Evolutionary conservation across 1,140 invertebrate genomes (phyloP), one percentile per base, ranked within the genome.

Genomic region (Hylaeus anthracinus): DNA sequence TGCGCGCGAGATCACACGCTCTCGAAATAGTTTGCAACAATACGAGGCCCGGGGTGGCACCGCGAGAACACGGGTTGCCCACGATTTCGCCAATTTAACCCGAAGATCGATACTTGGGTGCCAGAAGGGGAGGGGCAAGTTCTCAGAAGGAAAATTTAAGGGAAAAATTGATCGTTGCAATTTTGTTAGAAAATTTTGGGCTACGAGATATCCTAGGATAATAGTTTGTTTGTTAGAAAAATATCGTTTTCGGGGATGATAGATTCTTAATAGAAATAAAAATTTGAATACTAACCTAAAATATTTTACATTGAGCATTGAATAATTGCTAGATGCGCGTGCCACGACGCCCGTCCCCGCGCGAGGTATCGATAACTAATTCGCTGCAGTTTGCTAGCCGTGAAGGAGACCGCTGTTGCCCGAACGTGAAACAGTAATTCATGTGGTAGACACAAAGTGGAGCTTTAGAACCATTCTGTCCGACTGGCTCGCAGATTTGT

Each of bases 11-110:
- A 92, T 92, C 90, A 91, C 91, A 92, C 88, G 88, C 80, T 89
- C 91, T 91, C 81, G 86, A 93, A 93, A 93, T 93, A 93, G 91
- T 91, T 86, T 58, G 85, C 88, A 88, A 91, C 88, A 91, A 91
- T 91, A 90, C 86, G 81, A 78, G 79, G 45, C 51, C 37, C 51
- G 82, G 41, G 75, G 61, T 66, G 61, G 56, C 56, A 53, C 39
- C 74, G 53, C 51, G 55, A 65, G 70, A 58, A n/a, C 76, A 64
- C 79, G 26, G 26, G 51, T 74, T 72, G 53, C 60, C 65, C 70
- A 53, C 84, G 81, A 86, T 86, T 86, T 86, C 75, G 37, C 72
- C 48, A 15, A 14, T 41, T 26, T 37, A 45, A 12, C 39, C 51
- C 37, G 58, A 56, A 79, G 53, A n/a, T 75, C 72, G 79, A 80